Percentiles rank a stretch among this genome's conserved stretches.
phyloP scores from a whole-genome alignment of 2,113 vertebrate genomes.

The Cacatua alba region DNA sequence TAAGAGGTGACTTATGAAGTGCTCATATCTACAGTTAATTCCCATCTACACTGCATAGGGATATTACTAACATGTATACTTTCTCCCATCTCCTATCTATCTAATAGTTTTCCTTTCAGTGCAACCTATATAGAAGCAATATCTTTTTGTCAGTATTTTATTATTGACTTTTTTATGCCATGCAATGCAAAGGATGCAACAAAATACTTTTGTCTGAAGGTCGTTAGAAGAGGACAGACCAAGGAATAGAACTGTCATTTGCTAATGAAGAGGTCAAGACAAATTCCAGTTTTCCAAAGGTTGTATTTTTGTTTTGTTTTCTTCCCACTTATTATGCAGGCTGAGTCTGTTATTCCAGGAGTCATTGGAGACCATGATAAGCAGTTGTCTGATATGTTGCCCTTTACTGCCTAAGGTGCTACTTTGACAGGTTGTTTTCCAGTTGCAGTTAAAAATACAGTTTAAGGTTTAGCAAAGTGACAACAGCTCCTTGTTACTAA shows the following conservation, averaged over 20 bases:
- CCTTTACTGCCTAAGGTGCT: background rate
- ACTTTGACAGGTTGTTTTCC: background rate
- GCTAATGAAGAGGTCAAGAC: background rate
- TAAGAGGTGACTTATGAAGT: background rate
- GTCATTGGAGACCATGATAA: background rate
- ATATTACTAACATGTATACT: background rate
- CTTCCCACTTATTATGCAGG: background rate
- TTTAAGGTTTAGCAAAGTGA: background rate
- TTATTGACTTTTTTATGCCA: background rate
- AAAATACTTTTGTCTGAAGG: background rate
- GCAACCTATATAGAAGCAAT: background rate
- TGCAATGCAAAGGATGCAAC: background rate
- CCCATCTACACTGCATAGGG: background rate
- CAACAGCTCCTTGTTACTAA: background rate
- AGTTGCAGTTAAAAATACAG: background rate
- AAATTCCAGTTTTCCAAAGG: background rate
- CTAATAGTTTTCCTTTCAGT: background rate
- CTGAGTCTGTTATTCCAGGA: background rate
- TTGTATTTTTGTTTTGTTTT: background rate
- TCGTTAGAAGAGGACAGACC: background rate
- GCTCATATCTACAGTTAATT: background rate
- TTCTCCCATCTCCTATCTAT: background rate
- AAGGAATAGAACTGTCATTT: background rate
- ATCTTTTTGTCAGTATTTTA: background rate
- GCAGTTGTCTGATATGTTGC: background rate